A percentile compares a stretch with the other conserved stretches of the same genome.
These are phyloP conservation scores for Catocala fraxini DNA, from an alignment of 2,888 invertebrate species.

Conservation along the genomic window DNA sequence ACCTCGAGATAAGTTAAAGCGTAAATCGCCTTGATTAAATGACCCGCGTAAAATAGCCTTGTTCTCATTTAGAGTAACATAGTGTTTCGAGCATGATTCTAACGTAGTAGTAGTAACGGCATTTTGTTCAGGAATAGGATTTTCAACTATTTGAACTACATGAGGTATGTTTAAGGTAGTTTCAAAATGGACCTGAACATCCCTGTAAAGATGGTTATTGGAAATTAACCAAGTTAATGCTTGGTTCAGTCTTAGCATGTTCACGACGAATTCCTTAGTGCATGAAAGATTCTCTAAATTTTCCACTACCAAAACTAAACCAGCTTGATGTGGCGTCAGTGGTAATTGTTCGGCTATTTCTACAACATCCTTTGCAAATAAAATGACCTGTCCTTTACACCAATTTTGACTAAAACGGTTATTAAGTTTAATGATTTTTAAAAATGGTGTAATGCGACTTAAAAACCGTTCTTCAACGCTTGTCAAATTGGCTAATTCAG, in stretches of 20 bases:
- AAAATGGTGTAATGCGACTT: no score
- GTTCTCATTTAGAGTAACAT: constrained; percentile 10
- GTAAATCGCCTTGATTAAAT: constrained; percentile 32
- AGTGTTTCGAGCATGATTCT: not conserved
- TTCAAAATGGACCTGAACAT: constrained; percentile 24
- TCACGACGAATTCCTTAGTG: constrained; percentile 35
- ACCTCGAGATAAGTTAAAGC: constrained; percentile 33
- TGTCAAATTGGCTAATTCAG: no score
- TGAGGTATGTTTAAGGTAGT: not conserved
- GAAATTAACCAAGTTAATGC: constrained; percentile 28
- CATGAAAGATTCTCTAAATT: constrained; percentile 29
- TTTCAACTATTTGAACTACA: not conserved
- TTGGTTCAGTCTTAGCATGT: constrained; percentile 16
- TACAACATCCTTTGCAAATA: constrained; percentile 38
- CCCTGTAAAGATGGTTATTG: constrained; percentile 24
- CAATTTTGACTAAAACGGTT: no score
- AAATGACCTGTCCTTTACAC: constrained; percentile 14
- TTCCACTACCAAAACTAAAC: constrained; percentile 38
- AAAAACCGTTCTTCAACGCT: constrained; percentile 29
- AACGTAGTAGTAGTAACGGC: not conserved
- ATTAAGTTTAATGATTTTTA: no score
- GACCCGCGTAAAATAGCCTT: constrained; percentile 31
- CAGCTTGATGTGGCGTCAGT: constrained; percentile 22
- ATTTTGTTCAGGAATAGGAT: not conserved
- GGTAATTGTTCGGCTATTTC: constrained; percentile 43